phyloP scores from a whole-genome alignment of 2,888 invertebrate species.

The Lasioglossum marginatum region DNA sequence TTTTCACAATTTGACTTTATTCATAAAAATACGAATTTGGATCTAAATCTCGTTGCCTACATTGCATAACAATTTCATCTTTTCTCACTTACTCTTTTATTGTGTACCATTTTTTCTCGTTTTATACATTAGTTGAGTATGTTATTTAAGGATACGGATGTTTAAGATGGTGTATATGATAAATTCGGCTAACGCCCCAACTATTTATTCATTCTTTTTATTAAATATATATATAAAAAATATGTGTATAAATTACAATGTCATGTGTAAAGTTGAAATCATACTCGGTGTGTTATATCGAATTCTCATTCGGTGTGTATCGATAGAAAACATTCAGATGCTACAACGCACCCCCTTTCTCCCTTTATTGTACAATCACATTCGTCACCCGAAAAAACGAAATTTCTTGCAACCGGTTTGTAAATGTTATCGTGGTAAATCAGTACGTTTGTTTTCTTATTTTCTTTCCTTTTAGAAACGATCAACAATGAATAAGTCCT shows the following conservation, averaged over 20 bases:
- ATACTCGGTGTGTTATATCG: constrained; percentile 71
- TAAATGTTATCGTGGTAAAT: constrained; percentile 22
- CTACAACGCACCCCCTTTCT: constrained; percentile 22
- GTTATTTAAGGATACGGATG: constrained; percentile 7
- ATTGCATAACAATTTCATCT: constrained; percentile 74
- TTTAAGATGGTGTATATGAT: constrained; percentile 5
- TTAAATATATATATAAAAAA: constrained; percentile 85
- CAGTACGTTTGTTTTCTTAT: constrained; percentile 29
- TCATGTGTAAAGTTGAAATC: constrained; percentile 81
- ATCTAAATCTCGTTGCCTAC: constrained; percentile 74
- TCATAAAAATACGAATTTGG: constrained; percentile 82
- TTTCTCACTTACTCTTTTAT: neutral
- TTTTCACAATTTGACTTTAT: constrained; percentile 75
- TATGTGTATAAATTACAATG: constrained; percentile 83
- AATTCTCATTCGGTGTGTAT: constrained; percentile 50
- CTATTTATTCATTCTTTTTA: constrained; percentile 77
- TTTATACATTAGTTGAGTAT: constrained; percentile 56
- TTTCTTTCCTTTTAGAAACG: constrained; percentile 24
- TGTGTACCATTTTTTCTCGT: neutral
- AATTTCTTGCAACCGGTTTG: constrained; percentile 4
- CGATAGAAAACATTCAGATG: constrained; percentile 59
- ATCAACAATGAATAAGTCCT: constrained; percentile 31
- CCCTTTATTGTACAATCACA: constrained; percentile 18
- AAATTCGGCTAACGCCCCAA: constrained; percentile 19
- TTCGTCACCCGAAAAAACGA: constrained; percentile 4